Base-by-base conservation (phyloP, 2,113 vertebrate genomes). In the Pholis gunnellus region DNA sequence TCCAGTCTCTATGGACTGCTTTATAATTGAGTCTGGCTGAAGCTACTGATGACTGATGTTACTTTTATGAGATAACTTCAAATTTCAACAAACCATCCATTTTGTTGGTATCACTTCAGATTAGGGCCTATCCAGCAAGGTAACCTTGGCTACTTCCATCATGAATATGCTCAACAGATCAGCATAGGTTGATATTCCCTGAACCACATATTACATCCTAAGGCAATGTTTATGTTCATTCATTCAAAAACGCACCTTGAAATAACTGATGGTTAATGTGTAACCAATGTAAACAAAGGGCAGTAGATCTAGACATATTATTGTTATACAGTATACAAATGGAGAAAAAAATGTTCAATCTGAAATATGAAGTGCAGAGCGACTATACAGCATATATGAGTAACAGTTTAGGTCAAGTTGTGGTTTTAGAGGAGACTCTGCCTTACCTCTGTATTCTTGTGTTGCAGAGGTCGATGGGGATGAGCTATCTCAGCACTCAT, bases 401-500 rank as follows among this genome's bases (percentile, higher is more conserved):
- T 36, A 18, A 40, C 18, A 56, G 15, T 52, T 60, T 6, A 60
- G 27, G 75, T 87, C 25, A 74, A 52, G 66, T 38, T 73, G 36
- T 44, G 44, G 57, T 27, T 85, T 76, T 22, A 34, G 50, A 71
- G 64, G 60, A 64, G 56, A 80, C 17, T 68, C 50, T 63, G 9
- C 18, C 48, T 70, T 34, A 65, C 63, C 36, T 46, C 60, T 25
- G 71, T 75, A n/a, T 63, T 72, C 52, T 18, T 31, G 38, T 59
- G 63, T 69, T 68, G 72, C 67, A 71, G 80, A 75, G 82, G 86
- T 83, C 31, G 61, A 75, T 56, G 83, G 44, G 59, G 61, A 83
- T 66, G 72, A 78, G 84, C 61, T 54, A 80, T 91, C 80, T 78
- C 42, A 67, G 63, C 61, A n/a, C 15, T 79, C 78, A 89, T 90